Evolutionary conservation across 1,140 invertebrate species (phyloP), one percentile per base, ranked within the genome.

Genomic region (Tetranychus urticae): DNA sequence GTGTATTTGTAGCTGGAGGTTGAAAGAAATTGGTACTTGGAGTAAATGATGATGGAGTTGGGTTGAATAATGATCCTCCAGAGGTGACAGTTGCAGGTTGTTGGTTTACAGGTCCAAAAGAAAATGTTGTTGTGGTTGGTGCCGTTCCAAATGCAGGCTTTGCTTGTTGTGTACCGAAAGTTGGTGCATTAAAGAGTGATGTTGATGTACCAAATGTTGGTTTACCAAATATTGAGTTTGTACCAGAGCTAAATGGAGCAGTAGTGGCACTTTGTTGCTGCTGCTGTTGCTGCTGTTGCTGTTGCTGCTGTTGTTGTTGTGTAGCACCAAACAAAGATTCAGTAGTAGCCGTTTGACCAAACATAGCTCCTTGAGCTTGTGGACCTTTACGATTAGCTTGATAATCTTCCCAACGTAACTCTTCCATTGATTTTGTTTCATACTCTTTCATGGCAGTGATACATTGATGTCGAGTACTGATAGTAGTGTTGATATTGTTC

Each of bases 381-480:
- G 34, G n/a, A 48, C 59, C 59, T 77, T 94, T 96, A 12, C 90
- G 74, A 60, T 86, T 86, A 12, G 84, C 84, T 45, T 78, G 71
- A 74, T 97, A 97, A 76, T 98, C 93, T 73, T 97, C 92, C 35
- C 86, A 73, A 56, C 92, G 77, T 1, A 98, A 72, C 72, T 97
- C 92, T 73, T 96, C 91, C 35, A 97, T 72, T 1, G 87, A 91
- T 75, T 97, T 97, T 34, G 69, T 75, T 69, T 97, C 90, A 74
- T 97, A 97, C 69, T 97, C 90, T 75, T 96, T 93, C 92, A 96
- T 97, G 63, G 85, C 87, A 4, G 88, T 91, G 48, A 97, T 97
- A 70, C 89, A 94, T 70, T 93, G 86, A 72, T 94, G 88, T 66
- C 85, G 80, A 2, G 88, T 96, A 61, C 79, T 85, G 64, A 97